Percentiles rank a stretch among this genome's conserved stretches.
These are phyloP conservation scores for Coronaproctus castanopsis DNA, from an alignment of 2,888 invertebrate genomes.

Conservation along the genomic window DNA sequence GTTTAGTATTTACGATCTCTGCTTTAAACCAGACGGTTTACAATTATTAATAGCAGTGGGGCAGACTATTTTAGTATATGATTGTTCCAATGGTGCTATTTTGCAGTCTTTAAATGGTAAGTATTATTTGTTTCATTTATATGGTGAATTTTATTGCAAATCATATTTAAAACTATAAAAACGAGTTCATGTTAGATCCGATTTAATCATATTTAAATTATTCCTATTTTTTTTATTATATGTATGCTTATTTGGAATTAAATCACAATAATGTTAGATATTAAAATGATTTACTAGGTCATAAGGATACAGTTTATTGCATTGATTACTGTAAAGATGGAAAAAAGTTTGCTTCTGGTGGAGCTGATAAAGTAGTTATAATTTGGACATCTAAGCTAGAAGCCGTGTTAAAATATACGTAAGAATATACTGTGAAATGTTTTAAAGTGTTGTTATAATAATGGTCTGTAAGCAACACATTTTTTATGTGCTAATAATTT, in stretches of 20 bases:
- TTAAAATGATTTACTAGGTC: too few relatives aligned
- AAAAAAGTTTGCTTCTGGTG: constrained; percentile 88
- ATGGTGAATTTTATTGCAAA: neutral
- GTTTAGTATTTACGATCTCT: constrained; percentile 75
- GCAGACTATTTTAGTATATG: constrained; percentile 83
- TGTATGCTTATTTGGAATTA: too few relatives aligned
- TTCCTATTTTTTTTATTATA: too few relatives aligned
- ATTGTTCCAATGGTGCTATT: constrained; percentile 71
- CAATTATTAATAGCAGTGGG: constrained; percentile 89
- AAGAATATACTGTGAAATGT: too few relatives aligned
- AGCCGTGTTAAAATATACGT: constrained; percentile 89
- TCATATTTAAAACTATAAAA: neutral
- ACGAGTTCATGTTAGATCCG: too few relatives aligned
- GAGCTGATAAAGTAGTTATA: constrained; percentile 92
- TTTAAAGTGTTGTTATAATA: too few relatives aligned
- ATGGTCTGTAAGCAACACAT: too few relatives aligned
- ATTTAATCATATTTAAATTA: too few relatives aligned
- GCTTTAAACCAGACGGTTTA: constrained; percentile 86
- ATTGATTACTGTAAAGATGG: constrained; percentile 85
- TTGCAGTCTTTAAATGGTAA: constrained; percentile 71
- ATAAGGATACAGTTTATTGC: constrained; percentile 83
- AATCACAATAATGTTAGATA: too few relatives aligned
- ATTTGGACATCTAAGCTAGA: constrained; percentile 94
- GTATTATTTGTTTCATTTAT: neutral
- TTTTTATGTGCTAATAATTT: too few relatives aligned